Conservation (phyloP, 2,113 vertebrate species). For the Pelmatolapia mariae region DNA sequence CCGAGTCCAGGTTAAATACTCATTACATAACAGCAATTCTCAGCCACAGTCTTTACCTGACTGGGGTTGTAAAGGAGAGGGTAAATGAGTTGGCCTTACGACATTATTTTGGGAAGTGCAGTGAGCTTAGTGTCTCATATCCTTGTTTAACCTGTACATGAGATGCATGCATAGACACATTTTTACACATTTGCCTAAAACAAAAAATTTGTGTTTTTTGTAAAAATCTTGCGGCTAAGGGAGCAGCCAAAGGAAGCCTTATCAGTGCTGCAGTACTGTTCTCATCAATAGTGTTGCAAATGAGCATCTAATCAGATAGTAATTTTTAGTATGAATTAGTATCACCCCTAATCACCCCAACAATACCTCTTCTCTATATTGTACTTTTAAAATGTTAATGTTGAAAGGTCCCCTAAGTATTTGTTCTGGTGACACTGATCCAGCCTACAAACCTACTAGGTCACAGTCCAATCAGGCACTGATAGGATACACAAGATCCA, state of each 20-base stretch:
- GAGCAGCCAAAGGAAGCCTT: neutral
- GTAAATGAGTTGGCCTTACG: neutral
- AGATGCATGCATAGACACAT: neutral
- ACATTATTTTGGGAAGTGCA: neutral
- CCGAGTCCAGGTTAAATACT: neutral
- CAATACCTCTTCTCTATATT: neutral
- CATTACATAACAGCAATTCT: neutral
- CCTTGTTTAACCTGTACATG: neutral
- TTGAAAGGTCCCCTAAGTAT: neutral
- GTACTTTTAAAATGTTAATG: neutral
- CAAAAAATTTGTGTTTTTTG: accelerated
- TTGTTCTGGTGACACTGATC: neutral
- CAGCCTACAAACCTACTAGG: neutral
- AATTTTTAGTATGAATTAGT: neutral
- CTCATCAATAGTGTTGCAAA: neutral
- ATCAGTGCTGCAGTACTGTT: neutral
- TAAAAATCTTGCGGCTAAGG: neutral
- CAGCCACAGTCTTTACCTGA: neutral
- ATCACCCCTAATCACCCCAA: neutral
- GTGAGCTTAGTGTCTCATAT: neutral
- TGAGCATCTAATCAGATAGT: neutral
- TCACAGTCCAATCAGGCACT: neutral
- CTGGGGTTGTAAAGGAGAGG: neutral
- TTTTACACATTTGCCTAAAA: neutral
- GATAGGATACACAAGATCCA: neutral